Evolutionary conservation across 2,797 vertebrate genomes (phyloP).

Genomic region (Streptopelia turtur): DNA sequence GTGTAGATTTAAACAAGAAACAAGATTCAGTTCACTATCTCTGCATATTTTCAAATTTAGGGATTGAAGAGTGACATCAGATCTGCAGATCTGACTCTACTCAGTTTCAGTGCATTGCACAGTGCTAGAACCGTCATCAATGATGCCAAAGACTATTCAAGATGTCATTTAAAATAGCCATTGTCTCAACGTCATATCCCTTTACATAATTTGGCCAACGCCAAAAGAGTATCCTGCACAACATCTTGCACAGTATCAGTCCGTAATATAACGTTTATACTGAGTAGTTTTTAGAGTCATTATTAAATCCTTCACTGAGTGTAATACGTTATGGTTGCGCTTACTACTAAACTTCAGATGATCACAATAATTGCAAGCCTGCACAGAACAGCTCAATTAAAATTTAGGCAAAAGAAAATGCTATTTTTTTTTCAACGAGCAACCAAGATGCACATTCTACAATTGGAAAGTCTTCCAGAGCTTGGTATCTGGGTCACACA

Average conservation of each 20-base stretch:
- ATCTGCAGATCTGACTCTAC: background rate
- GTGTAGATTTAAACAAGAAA: background rate
- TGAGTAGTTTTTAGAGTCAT: background rate
- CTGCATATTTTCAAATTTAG: background rate
- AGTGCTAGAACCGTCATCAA: background rate
- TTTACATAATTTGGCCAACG: background rate
- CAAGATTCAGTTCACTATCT: background rate
- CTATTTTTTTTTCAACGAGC: background rate
- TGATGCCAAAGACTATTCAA: background rate
- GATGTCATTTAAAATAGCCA: background rate
- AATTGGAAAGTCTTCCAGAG: background rate
- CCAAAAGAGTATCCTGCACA: background rate
- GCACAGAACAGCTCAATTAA: background rate
- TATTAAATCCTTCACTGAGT: background rate
- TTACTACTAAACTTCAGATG: background rate
- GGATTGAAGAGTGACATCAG: background rate
- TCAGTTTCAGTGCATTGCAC: background rate
- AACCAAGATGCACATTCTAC: background rate
- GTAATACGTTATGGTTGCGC: background rate
- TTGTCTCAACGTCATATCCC: background rate
- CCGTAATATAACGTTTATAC: background rate
- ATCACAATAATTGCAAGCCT: background rate
- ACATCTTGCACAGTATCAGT: background rate
- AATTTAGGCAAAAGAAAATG: background rate
- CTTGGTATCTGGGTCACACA: background rate